Base-by-base conservation (phyloP, 2,888 invertebrate genomes). In the Polyploca ridens region DNA sequence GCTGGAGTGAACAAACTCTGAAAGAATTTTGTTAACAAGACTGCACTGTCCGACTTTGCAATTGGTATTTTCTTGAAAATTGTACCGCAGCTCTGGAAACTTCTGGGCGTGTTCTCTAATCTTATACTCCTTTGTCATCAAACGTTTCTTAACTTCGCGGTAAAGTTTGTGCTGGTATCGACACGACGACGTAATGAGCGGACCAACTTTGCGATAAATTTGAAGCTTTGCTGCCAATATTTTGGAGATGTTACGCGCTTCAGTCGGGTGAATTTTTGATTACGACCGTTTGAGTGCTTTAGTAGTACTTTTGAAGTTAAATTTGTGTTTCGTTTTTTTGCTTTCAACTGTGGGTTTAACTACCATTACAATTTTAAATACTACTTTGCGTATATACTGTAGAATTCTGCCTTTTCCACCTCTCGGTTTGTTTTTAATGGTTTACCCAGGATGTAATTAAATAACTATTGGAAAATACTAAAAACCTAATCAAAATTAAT, bases 11-110 rank as follows among this genome's bases (percentile, higher is more conserved):
- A 54, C 16, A 74, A 73, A 74, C 69, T n/a, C 46, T 73, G 69
- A 69, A 67, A 68, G 70, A 73, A 70, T 74, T 70, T 54, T 65
- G 60, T 73, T 77, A 78, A 78, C 76, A 72, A 77, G 77, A 70
- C 70, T 38, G 69, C 59, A 27, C 59, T 57, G 68, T 54, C 64
- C 27, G 66, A 74, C 68, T 71, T 72, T 62, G 66, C 71, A 74
- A 74, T 78, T 75, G 76, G 69, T 77, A 72, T 75, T 76, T 75
- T 64, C 64, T 64, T 70, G 70, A 70, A 74, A 77, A 69, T 66
- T 68, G 69, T 66, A 72, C 68, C 66, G 68, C 69, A 69, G 59
- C 64, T 63, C 61, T 62, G 49, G 69, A 71, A 70, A 69, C 65
- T 66, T 69, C 63, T 67, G 61, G 65, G 66, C 61, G 61, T 61